A percentile compares a stretch with the other conserved stretches of the same genome.
Conservation (phyloP, 2,113 vertebrate species). For the Galeopterus variegatus region DNA sequence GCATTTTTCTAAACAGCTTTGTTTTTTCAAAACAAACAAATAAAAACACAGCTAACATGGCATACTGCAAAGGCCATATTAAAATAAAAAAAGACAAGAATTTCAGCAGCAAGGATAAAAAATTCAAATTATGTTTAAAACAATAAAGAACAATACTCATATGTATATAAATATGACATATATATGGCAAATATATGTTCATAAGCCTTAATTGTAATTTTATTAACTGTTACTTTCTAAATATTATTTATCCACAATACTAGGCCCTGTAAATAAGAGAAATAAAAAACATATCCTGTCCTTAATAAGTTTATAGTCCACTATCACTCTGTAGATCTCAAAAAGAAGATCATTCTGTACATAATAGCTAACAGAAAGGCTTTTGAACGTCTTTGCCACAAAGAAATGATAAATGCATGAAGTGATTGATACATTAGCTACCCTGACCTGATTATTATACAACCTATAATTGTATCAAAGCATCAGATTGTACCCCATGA, state of each 20-base stretch:
- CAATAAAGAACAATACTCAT: not conserved
- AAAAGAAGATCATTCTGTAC: too few species aligned
- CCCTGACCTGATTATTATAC: too few species aligned
- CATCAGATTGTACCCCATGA: too few species aligned
- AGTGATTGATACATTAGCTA: too few species aligned
- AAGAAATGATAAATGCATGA: too few species aligned
- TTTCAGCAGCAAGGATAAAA: not conserved
- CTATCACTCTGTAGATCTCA: not conserved
- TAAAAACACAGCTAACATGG: not conserved
- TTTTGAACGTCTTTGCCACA: too few species aligned
- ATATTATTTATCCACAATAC: not conserved
- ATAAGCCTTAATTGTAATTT: not conserved
- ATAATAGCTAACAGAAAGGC: too few species aligned
- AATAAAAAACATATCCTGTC: not conserved
- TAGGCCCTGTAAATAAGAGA: not conserved
- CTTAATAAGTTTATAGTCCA: not conserved
- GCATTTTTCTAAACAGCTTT: slow-evolving; percentile 78
- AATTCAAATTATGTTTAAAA: slow-evolving; percentile 31
- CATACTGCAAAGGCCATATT: not conserved
- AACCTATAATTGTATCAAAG: too few species aligned
- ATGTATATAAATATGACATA: not conserved
- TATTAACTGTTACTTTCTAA: not conserved
- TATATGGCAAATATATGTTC: not conserved
- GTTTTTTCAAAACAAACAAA: not conserved
- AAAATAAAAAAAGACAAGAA: not conserved